phyloP scores from a whole-genome alignment of 2,888 invertebrate genomes.

The Chironomus tentans region DNA sequence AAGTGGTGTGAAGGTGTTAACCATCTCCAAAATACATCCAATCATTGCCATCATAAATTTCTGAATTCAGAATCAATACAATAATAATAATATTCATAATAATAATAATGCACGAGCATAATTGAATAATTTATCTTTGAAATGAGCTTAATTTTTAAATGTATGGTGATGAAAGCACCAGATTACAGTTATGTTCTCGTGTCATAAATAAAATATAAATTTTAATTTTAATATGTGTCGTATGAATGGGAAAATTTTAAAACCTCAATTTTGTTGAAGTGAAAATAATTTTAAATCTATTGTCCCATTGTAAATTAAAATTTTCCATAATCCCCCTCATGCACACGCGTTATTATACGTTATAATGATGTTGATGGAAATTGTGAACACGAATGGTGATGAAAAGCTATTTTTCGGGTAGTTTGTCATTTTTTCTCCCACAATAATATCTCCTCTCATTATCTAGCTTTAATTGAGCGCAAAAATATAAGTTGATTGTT shows the following conservation, averaged over 20 bases:
- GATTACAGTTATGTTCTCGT: neutral
- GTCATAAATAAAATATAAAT: neutral
- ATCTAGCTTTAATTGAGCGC: conserved; percentile 25
- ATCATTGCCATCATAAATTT: no score
- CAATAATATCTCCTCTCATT: neutral
- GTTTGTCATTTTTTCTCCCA: neutral
- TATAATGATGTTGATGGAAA: no score
- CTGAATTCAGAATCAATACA: no score
- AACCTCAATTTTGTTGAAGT: neutral
- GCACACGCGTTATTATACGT: no score
- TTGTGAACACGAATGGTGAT: no score
- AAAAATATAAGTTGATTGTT: conserved; percentile 18
- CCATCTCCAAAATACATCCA: no score
- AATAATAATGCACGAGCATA: no score
- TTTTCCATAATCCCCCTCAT: no score
- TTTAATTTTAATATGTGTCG: neutral
- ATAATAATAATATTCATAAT: no score
- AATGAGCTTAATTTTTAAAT: conserved; percentile 2
- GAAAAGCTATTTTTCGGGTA: neutral
- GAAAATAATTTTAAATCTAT: no score
- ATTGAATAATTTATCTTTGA: neutral
- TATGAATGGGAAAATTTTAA: neutral
- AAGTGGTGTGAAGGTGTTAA: no score
- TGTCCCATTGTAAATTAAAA: no score
- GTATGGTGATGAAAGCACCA: conserved; percentile 9